phyloP scores from a whole-genome alignment of 2,113 vertebrate species.

The Sarotherodon lohbergeri region DNA sequence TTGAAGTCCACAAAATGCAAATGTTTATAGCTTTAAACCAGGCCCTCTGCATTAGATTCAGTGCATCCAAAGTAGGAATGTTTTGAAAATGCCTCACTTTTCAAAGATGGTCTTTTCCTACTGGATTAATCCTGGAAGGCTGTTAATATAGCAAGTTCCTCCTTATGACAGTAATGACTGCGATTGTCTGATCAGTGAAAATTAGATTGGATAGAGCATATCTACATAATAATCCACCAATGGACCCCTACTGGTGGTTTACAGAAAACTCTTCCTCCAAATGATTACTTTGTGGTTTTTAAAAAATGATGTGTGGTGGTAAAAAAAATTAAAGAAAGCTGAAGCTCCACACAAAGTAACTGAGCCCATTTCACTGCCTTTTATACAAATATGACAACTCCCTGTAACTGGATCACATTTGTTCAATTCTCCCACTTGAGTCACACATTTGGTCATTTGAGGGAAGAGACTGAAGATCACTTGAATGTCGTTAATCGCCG shows the following conservation, averaged over 20 bases:
- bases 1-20: background rate
- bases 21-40: rapidly evolving
- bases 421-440: background rate
- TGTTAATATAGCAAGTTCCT: background rate
- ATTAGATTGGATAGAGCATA: background rate
- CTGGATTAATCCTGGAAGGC: background rate
- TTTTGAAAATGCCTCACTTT: background rate
- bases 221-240: background rate
- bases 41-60: background rate
- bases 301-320: background rate
- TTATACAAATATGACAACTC: background rate
- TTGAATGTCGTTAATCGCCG: background rate
- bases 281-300: background rate
- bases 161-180: background rate
- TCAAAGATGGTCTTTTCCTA: background rate
- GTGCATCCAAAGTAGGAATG: background rate
- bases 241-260: background rate
- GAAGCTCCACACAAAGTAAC: background rate
- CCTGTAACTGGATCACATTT: background rate
- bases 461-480: background rate
- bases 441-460: background rate
- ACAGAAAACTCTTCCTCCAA: background rate
- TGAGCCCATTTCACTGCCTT: background rate
- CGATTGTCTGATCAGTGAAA: background rate
- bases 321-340: background rate